Percentiles rank a stretch among this genome's conserved stretches.
These are phyloP conservation scores for Centropristis striata DNA, from an alignment of 2,113 vertebrate genomes.

Conservation along the genomic window DNA sequence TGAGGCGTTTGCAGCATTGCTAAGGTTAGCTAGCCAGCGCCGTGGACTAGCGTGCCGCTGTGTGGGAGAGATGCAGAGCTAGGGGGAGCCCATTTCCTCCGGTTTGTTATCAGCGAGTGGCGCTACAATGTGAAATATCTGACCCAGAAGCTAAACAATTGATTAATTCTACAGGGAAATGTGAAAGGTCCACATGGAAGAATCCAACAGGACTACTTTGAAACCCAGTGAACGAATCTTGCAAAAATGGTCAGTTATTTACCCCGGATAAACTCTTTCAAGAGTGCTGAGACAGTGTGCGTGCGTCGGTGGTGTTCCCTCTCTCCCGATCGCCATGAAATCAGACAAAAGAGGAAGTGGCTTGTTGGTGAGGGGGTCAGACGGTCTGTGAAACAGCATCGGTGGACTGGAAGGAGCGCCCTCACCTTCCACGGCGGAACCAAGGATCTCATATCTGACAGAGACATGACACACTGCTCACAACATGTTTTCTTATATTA, in stretches of 20 bases:
- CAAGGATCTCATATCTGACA: neutral
- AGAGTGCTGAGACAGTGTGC: conserved; percentile 79
- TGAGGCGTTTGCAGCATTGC: conserved; percentile 56
- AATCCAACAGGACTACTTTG: conserved; percentile 18
- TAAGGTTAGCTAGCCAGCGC: conserved; percentile 69
- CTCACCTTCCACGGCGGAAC: conserved; percentile 80
- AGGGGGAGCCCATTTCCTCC: conserved; percentile 77
- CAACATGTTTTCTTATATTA: neutral
- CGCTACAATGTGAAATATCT: conserved; percentile 78
- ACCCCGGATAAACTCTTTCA: conserved; percentile 79
- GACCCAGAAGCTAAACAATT: conserved; percentile 56
- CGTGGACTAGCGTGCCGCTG: conserved; percentile 69
- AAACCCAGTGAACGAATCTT: conserved; percentile 17
- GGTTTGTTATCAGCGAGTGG: conserved; percentile 79
- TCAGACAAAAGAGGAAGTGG: conserved; percentile 86
- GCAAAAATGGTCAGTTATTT: conserved; percentile 70
- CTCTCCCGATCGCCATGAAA: conserved; percentile 87
- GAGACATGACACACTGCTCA: neutral
- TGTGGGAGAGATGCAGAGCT: conserved; percentile 53
- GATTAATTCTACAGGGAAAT: conserved; percentile 19
- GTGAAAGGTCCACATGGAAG: conserved; percentile 1
- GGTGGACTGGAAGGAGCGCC: conserved; percentile 81
- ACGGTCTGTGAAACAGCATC: conserved; percentile 61
- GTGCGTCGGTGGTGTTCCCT: conserved; percentile 81
- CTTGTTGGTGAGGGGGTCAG: conserved; percentile 77